Percentiles rank a stretch among this genome's conserved stretches.
These are phyloP conservation scores for Herpetotheres cachinnans DNA, from an alignment of 2,113 vertebrate genomes.

Conservation along the genomic window DNA sequence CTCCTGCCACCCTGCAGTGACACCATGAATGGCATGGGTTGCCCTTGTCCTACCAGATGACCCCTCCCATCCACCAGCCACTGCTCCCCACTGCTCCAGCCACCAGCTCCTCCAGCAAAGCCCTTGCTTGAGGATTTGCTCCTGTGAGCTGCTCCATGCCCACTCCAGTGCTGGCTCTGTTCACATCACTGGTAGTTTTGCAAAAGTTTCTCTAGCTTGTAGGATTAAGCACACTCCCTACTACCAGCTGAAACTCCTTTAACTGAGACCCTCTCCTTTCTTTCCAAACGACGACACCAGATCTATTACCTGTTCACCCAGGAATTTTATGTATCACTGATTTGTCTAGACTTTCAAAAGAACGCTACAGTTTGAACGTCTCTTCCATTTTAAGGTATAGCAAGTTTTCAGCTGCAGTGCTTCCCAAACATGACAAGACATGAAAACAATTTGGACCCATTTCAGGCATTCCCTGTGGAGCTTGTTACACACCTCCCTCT, in stretches of 20 bases:
- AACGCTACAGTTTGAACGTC: background rate
- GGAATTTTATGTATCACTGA: fast-evolving
- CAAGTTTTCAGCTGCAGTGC: background rate
- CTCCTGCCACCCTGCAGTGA: background rate
- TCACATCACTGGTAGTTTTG: background rate
- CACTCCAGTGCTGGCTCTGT: background rate
- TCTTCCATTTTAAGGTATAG: background rate
- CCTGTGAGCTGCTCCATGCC: fast-evolving
- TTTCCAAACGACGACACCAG: background rate
- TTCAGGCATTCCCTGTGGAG: background rate
- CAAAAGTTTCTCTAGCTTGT: background rate
- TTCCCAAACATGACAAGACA: background rate
- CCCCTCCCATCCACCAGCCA: background rate
- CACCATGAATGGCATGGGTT: fast-evolving
- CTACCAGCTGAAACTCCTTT: background rate
- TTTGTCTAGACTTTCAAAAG: background rate
- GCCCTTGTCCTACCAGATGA: background rate
- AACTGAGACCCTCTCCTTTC: background rate
- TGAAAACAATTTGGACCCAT: background rate
- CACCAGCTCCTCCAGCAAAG: background rate
- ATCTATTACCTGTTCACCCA: background rate
- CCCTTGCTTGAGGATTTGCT: background rate
- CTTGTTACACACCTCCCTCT: background rate
- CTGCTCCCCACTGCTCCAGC: background rate
- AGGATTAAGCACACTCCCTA: background rate